Evolutionary conservation across 2,888 invertebrate genomes (phyloP), one percentile per base, ranked within the genome.

Genomic region (Muscina levida): DNA sequence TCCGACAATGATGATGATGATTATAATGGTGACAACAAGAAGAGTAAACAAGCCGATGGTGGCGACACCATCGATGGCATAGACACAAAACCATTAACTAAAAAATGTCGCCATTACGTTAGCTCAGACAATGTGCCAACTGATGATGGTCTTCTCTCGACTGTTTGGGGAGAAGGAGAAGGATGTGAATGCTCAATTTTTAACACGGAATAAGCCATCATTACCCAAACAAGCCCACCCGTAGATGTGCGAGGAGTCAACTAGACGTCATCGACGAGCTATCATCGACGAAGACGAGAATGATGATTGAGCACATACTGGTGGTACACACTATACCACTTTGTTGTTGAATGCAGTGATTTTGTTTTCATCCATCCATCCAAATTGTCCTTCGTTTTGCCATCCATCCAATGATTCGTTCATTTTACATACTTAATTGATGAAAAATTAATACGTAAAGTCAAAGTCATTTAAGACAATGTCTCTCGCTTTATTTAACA

Each of bases 181-280:
- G 6, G 86, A 87, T 62, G 88, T 87, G 77, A 88, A 89, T 83
- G 84, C 83, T 79, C 84, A 84, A 67, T 88, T 88, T 85, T 85
- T 88, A 80, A 86, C 84, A 80, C 88, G 89, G 80, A 89, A 86
- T 83, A 85, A 89, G 76, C 85, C 85, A 81, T 78, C 84, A 26
- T 80, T 83, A 62, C 77, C 77, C 65, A 73, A 83, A 59, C 83
- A 77, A 37, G 71, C n/a, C 72, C 46, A 62, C 56, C n/a, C n/a
- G n/a, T n/a, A n/a, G n/a, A n/a, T 73, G 73, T 59, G n/a, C 19
- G 84, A 77, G n/a, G 85, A 86, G 82, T 87, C 88, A 48, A 84
- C 86, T 79, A 89, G 89, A 78, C 89, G 90, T 73, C 89, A 90
- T 81, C 89, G 90, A 73, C 79, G 89, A 75, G 90, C 89, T 71